Evolutionary conservation across 2,797 vertebrate genomes (phyloP).

Genomic region (Sebastes reedi): DNA sequence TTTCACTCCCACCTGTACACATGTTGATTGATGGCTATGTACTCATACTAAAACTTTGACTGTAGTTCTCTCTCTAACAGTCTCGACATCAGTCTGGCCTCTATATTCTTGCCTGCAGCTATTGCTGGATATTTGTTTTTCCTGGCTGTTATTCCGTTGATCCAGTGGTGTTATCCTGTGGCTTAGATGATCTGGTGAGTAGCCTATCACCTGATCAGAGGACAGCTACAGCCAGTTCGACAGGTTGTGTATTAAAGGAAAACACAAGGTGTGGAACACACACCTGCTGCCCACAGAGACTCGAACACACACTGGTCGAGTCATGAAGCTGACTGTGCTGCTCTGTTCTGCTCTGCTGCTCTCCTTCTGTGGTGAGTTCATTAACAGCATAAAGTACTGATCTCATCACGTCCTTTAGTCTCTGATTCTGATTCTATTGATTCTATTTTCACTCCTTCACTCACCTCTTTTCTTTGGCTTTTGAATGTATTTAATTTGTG

Average conservation of each 20-base stretch:
- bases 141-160: too few species aligned
- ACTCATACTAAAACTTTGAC: too few species aligned
- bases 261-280: slow-evolving; percentile 15
- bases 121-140: too few species aligned
- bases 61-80: too few species aligned
- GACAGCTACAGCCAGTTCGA: background rate
- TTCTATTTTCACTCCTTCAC: background rate
- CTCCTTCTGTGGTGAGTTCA: slow-evolving; percentile 45
- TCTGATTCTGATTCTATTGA: background rate
- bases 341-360: slow-evolving; percentile 40
- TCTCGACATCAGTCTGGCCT: too few species aligned
- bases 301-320: background rate
- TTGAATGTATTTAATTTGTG: too few species aligned
- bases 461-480: too few species aligned
- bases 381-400: background rate
- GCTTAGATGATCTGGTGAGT: too few species aligned
- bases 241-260: background rate
- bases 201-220: too few species aligned
- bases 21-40: too few species aligned
- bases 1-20: too few species aligned
- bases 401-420: background rate
- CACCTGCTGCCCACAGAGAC: slow-evolving; percentile 32
- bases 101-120: fast-evolving
- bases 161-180: too few species aligned
- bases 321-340: slow-evolving; percentile 46